Evolutionary conservation across 2,888 invertebrate species (phyloP).

Genomic region (Parapristionchus giblindavisi): DNA sequence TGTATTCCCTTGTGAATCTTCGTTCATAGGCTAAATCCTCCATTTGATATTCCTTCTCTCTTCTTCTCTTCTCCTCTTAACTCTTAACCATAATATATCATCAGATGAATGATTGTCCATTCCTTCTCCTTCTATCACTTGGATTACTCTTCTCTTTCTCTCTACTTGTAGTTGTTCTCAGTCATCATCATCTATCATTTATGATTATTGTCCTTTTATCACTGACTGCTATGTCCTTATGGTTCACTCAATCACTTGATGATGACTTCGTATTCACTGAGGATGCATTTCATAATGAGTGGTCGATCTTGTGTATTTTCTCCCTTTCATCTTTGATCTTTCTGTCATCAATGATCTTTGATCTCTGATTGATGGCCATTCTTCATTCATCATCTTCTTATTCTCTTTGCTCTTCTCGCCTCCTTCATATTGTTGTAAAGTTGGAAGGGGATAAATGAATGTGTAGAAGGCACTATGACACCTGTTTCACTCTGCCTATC

Average conservation of each 20-base stretch:
- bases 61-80: neutral
- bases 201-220: too few relatives aligned
- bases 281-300: neutral
- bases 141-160: too few relatives aligned
- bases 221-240: too few relatives aligned
- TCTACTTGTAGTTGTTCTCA: too few relatives aligned
- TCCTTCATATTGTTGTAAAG: slow-evolving; percentile 4
- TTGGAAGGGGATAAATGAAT: neutral
- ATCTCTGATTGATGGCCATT: neutral
- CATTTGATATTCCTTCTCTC: neutral
- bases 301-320: too few relatives aligned
- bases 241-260: neutral
- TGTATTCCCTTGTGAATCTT: neutral
- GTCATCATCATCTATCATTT: too few relatives aligned
- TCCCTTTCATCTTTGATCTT: neutral
- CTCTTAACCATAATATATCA: too few relatives aligned
- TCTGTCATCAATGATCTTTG: neutral
- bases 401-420: slow-evolving; percentile 21
- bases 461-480: neutral
- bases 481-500: neutral
- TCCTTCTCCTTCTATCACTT: neutral
- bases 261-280: neutral
- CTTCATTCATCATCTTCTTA: slow-evolving; percentile 12
- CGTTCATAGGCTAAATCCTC: neutral
- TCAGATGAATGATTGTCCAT: neutral